A percentile compares a stretch with the other conserved stretches of the same genome.
Evolutionary conservation across 2,113 vertebrate species (phyloP).

Genomic region (Corvus hawaiiensis): DNA sequence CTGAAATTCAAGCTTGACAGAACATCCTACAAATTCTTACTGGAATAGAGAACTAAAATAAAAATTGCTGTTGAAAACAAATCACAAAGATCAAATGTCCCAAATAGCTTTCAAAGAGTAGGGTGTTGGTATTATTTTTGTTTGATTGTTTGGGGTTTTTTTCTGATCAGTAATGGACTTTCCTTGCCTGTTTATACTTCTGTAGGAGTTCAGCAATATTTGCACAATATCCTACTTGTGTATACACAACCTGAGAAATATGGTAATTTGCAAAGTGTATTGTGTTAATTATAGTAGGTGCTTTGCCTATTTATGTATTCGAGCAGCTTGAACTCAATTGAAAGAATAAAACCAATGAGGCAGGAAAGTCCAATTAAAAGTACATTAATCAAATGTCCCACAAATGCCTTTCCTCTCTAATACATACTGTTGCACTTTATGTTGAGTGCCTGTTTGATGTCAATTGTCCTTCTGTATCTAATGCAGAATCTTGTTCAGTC

Average conservation of each 20-base stretch:
- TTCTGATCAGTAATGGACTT: background rate
- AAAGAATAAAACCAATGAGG: conserved; percentile 58
- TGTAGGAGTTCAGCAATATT: background rate
- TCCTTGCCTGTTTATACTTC: background rate
- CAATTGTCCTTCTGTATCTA: background rate
- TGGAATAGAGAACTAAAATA: background rate
- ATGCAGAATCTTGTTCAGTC: background rate
- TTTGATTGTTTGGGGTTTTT: background rate
- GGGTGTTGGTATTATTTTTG: background rate
- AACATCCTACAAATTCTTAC: background rate
- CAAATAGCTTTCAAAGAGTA: background rate
- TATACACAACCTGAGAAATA: background rate
- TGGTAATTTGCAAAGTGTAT: background rate
- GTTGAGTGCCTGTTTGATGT: background rate
- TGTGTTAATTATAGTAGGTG: conserved; percentile 48
- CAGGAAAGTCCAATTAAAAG: conserved; percentile 56
- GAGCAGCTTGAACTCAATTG: conserved; percentile 54
- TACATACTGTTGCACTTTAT: background rate
- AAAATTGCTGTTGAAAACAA: background rate
- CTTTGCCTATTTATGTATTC: conserved; percentile 15
- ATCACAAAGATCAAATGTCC: background rate
- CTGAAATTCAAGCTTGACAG: background rate
- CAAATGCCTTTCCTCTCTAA: conserved; percentile 5
- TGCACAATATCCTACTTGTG: background rate
- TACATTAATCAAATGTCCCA: conserved; percentile 48